Conservation (phyloP, 2,888 invertebrate genomes). For the Standfussiana lucernea region DNA sequence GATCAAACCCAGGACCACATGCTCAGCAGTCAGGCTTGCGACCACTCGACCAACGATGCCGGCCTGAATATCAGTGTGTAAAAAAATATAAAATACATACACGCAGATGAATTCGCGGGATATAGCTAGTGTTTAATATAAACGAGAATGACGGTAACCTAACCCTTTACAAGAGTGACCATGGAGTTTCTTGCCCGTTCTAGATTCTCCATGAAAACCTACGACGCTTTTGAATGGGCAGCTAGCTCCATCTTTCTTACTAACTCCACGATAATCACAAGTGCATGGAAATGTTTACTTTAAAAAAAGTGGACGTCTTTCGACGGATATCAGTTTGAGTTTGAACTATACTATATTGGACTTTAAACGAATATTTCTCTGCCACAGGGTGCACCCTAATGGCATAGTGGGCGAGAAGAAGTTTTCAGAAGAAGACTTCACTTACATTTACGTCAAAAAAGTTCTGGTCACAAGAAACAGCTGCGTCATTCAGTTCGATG, state of each 20-base stretch:
- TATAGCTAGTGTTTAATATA: background rate
- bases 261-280: background rate
- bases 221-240: background rate
- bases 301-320: background rate
- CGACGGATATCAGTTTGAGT: background rate
- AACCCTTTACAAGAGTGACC: background rate
- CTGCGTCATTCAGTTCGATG: background rate
- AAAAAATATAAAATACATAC: background rate
- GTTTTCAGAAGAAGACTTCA: background rate
- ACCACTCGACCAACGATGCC: too few species aligned
- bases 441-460: background rate
- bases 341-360: background rate
- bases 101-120: background rate
- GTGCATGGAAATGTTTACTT: too few species aligned
- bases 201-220: background rate
- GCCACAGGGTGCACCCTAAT: conserved; percentile 23
- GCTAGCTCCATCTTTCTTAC: background rate
- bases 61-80: background rate
- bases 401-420: conserved; percentile 2
- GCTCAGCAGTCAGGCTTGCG: too few species aligned
- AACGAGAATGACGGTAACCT: background rate
- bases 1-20: too few species aligned
- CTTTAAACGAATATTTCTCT: background rate
- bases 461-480: background rate
- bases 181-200: background rate